phyloP scores from a whole-genome alignment of 1,140 invertebrate species.

The Sitobion miscanthi region DNA sequence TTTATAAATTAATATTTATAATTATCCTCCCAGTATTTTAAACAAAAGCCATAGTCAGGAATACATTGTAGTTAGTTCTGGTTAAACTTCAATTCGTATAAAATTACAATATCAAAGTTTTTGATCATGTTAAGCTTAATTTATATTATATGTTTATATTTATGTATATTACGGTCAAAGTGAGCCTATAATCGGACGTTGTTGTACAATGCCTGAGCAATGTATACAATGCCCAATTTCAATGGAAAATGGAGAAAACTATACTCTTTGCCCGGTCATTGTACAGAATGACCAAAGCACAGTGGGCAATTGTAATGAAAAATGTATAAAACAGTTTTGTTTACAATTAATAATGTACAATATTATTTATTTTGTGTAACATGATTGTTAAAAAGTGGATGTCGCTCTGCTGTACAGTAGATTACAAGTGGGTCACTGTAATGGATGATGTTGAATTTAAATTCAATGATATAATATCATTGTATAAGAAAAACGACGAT shows the following conservation, averaged over 20 bases:
- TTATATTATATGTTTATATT: neutral
- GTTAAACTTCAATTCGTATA: neutral
- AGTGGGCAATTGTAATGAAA: neutral
- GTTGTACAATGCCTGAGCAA: too few species aligned
- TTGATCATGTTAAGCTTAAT: neutral
- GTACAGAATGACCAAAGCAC: neutral
- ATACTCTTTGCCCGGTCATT: neutral
- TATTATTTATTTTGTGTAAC: neutral
- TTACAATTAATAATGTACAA: neutral
- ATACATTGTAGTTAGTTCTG: neutral
- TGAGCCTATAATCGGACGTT: too few species aligned
- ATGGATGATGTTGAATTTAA: too few species aligned
- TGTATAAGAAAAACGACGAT: too few species aligned
- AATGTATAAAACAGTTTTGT: neutral
- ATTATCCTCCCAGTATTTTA: neutral
- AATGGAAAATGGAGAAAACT: too few species aligned
- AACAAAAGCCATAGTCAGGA: neutral
- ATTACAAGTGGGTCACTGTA: too few species aligned
- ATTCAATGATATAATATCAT: too few species aligned
- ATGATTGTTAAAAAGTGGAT: neutral
- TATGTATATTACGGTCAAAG: neutral
- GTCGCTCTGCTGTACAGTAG: too few species aligned
- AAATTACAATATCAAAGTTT: neutral
- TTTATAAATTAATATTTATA: neutral
- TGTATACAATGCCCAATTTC: too few species aligned